Evolutionary conservation across 1,140 invertebrate species (phyloP).

Genomic region (Meloidogyne floridensis): DNA sequence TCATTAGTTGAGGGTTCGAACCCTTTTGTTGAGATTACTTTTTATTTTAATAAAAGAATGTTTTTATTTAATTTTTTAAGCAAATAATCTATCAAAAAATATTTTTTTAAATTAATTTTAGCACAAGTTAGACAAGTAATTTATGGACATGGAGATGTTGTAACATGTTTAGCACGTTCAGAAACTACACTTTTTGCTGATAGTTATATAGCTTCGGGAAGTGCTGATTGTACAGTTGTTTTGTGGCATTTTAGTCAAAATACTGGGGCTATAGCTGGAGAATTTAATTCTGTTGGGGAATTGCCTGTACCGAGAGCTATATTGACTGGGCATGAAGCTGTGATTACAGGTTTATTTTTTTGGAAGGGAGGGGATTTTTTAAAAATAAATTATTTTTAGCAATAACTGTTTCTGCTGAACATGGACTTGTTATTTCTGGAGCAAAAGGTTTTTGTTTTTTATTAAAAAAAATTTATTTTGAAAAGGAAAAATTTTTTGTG

Average conservation of each 20-base stretch:
- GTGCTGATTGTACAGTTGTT: slow-evolving; percentile 93
- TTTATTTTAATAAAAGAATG: slow-evolving; percentile 94
- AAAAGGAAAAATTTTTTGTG: too few species aligned
- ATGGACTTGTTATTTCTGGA: slow-evolving; percentile 93
- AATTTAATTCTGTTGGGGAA: slow-evolving; percentile 72
- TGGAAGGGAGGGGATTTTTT: too few species aligned
- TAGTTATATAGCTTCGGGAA: slow-evolving; percentile 95
- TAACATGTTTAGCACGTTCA: slow-evolving; percentile 91
- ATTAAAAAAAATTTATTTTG: neutral
- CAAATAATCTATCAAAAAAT: too few species aligned
- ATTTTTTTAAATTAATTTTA: slow-evolving; percentile 66
- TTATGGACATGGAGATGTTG: slow-evolving; percentile 96
- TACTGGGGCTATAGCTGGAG: slow-evolving; percentile 89
- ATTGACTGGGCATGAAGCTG: slow-evolving; percentile 91
- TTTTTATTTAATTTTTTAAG: slow-evolving; percentile 65
- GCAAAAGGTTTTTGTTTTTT: slow-evolving; percentile 66
- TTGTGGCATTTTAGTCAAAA: slow-evolving; percentile 98
- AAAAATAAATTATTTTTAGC: slow-evolving; percentile 66
- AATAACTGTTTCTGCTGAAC: slow-evolving; percentile 92
- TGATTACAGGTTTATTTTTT: slow-evolving; percentile 73
- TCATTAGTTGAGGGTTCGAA: neutral
- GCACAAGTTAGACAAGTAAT: slow-evolving; percentile 97
- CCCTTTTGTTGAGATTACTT: slow-evolving; percentile 76
- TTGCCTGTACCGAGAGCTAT: slow-evolving; percentile 90
- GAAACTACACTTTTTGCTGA: slow-evolving; percentile 92